Base-by-base conservation (phyloP, 2,888 invertebrate species). In the Dermolepida albohirtum region DNA sequence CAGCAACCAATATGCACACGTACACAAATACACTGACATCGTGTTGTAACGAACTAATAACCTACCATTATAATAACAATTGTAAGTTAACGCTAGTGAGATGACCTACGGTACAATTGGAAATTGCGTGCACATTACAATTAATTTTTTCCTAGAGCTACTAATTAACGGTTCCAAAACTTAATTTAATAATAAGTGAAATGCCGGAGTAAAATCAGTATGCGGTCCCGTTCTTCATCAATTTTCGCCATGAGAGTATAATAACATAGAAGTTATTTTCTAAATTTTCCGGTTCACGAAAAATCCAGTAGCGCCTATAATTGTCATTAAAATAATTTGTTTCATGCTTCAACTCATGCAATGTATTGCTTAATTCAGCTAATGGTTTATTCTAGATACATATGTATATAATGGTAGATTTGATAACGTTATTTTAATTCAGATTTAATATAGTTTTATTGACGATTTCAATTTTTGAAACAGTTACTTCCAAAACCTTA, bases 141-240 rank as follows among this genome's bases (percentile, higher is more conserved):
- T 57, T 59, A 59, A 44, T 29, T 34, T 29, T 34, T 59, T 59
- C 14, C 59, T 59, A 22, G 47, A 59, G 59, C 47, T 44, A 47
- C 59, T 59, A 59, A 59, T 47, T 59, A 59, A 44, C 27, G 34
- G 44, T 59, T 47, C 14, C 47, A 34, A 59, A 59, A 59, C 47
- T 59, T 59, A 57, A 57, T 43, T 57, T 57, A 59, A 59, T 59
- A 44, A 59, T 34, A 59, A 47, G 47, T n/a, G 47, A 59, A 59
- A 44, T 14, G 59, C 44, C 29, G 34, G 10, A 47, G 44, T 59
- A 29, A 47, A 11, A 16, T 44, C 14, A 11, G 16, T n/a, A 34
- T 27, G 11, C 10, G 16, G 47, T 34, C 22, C n/a, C 27, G 44
- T 47, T 47, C 16, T 54, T 54, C 39, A 7, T 54, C 54, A 40